phyloP scores from a whole-genome alignment of 2,888 invertebrate species.

The Ectobius pallidus region DNA sequence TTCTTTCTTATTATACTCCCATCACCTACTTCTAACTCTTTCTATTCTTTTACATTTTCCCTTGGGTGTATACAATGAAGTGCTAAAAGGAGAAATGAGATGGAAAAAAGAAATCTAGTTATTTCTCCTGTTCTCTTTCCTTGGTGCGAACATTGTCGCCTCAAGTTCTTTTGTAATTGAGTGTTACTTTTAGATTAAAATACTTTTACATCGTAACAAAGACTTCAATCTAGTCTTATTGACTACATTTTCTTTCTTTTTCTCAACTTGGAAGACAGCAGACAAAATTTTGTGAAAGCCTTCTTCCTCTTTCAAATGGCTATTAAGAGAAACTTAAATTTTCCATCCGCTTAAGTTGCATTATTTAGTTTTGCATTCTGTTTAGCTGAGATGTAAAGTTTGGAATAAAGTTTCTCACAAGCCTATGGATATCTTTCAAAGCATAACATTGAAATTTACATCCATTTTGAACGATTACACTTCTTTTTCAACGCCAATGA shows the following conservation, averaged over 20 bases:
- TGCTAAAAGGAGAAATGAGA: slow-evolving; percentile 13
- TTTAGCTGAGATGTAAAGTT: neutral
- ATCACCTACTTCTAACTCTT: neutral
- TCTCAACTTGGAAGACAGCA: neutral
- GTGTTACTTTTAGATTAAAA: slow-evolving; percentile 17
- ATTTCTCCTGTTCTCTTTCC: neutral
- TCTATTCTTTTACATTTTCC: neutral
- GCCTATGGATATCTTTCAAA: too few species aligned
- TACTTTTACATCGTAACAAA: neutral
- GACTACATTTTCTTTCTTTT: slow-evolving; percentile 8
- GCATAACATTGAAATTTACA: too few species aligned
- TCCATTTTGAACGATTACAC: too few species aligned
- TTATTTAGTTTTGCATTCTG: neutral
- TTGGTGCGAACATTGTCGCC: neutral
- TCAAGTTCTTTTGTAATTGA: slow-evolving; percentile 5
- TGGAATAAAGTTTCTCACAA: too few species aligned
- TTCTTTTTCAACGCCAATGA: too few species aligned
- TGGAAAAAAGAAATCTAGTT: neutral
- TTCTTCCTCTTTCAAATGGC: neutral
- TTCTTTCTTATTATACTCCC: too few species aligned
- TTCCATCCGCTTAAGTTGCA: neutral
- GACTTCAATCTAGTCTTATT: slow-evolving; percentile 13
- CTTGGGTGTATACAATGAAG: slow-evolving; percentile 10
- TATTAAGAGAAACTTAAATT: slow-evolving; percentile 24
- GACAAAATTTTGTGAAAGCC: slow-evolving; percentile 16